Evolutionary conservation across 1,140 invertebrate species (phyloP), one percentile per base, ranked within the genome.

Genomic region (Lucilia cuprina): DNA sequence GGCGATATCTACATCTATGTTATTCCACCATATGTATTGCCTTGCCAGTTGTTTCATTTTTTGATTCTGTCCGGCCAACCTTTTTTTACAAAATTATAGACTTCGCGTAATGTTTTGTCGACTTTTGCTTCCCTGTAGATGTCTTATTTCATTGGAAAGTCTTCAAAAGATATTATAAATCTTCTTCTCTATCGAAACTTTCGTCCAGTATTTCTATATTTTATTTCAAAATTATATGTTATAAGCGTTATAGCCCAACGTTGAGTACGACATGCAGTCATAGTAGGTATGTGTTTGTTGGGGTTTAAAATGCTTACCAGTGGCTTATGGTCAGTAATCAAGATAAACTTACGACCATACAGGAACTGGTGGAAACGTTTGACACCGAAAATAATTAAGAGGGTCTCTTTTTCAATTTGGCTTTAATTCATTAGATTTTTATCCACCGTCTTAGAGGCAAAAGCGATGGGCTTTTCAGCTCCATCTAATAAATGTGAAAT

Each of bases 391-490:
- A 93, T 84, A 50, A 94, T 91, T 5, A 91, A 89, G 5, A 92
- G 86, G 0, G 88, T 92, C 87, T 94, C 93, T 85, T 92, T 92
- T 47, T 94, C 92, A 9, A 93, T 88, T 85, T 93, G 92, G 21
- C 89, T 87, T 86, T 94, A 94, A 13, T 92, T 92, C 85, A 87
- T 85, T 87, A 94, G 92, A 4, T 92, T 86, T 5, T 70, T 49
- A n/a, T 87, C 91, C 9, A 94, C 86, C 5, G 92, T 91, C 19
- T 91, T 87, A 17, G 92, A 93, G 0, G 90, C 92, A 87, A 87
- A 93, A 14, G 89, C 88, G 19, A 94, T 91, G 0, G 92, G 92
- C 14, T 87, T 86, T 85, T 93, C 92, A 8, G 30, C 25, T 2
- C 88, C 91, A 85, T 92, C 87, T 17, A 82, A 86, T 3, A 82